These are phyloP conservation scores for Platycheirus albimanus DNA, from an alignment of 2,888 invertebrate genomes.

Conservation along the genomic window DNA sequence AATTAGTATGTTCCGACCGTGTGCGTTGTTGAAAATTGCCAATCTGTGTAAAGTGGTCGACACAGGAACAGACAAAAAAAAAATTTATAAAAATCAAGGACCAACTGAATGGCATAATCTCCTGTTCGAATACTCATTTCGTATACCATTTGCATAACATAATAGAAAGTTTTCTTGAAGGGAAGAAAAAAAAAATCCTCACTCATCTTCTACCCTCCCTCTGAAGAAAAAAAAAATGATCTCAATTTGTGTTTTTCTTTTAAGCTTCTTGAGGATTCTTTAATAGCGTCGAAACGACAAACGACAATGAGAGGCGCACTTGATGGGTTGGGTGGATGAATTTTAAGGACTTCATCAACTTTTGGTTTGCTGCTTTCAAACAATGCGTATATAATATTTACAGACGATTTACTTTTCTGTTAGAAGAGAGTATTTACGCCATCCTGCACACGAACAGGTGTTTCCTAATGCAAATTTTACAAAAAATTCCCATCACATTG, in stretches of 20 bases:
- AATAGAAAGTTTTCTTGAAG: conserved; percentile 59
- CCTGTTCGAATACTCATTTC: conserved; percentile 69
- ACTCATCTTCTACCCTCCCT: no score
- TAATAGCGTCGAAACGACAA: conserved; percentile 43
- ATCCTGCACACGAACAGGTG: conserved; percentile 68
- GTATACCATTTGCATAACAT: conserved; percentile 70
- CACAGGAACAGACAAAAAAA: neutral
- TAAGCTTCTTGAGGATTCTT: conserved; percentile 50
- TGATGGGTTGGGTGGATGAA: conserved; percentile 39
- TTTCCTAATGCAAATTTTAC: conserved; percentile 69
- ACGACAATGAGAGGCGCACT: conserved; percentile 26
- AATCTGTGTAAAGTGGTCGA: conserved; percentile 62
- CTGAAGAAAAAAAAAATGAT: conserved; percentile 7
- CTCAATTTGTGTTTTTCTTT: conserved; percentile 56
- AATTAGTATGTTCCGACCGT: conserved; percentile 16
- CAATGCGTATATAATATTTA: conserved; percentile 49
- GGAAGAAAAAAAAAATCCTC: conserved; percentile 4
- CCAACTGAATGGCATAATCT: conserved; percentile 67
- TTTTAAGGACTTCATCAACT: conserved; percentile 71
- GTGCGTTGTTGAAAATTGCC: conserved; percentile 42
- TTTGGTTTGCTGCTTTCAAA: conserved; percentile 36
- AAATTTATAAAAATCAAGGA: conserved; percentile 38
- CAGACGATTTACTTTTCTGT: conserved; percentile 42
- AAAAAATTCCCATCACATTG: conserved; percentile 56
- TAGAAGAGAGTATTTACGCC: conserved; percentile 8